A percentile compares a stretch with the other conserved stretches of the same genome.
phyloP scores from a whole-genome alignment of 2,797 vertebrate genomes.

The Coilia nasus region DNA sequence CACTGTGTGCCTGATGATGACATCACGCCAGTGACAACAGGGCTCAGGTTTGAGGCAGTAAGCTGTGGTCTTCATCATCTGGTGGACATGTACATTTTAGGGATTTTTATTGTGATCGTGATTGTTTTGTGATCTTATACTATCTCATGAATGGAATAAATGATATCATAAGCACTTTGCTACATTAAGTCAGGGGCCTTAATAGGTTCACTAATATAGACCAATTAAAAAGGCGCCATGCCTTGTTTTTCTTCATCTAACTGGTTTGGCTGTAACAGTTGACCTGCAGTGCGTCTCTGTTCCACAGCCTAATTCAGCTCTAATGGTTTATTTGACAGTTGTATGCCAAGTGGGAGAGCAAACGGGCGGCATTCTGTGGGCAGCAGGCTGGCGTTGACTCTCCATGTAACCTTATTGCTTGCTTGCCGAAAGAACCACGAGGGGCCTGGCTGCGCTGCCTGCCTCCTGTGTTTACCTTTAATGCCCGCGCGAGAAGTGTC shows the following conservation, averaged over 20 bases:
- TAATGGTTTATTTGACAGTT: conserved; percentile 60
- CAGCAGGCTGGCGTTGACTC: conserved; percentile 57
- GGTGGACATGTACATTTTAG: not conserved
- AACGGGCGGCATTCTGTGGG: conserved; percentile 68
- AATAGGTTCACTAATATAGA: not conserved
- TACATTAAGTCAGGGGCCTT: not conserved
- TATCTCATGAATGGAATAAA: not conserved
- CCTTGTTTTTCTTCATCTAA: not conserved
- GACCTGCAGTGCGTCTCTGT: not conserved
- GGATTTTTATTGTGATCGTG: not conserved
- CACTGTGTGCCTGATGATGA: not conserved
- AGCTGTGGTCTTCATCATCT: not conserved
- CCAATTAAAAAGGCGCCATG: not conserved
- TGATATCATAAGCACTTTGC: not conserved
- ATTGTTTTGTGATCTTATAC: not conserved
- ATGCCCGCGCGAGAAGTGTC: conserved; percentile 56
- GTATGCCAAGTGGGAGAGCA: conserved; percentile 67
- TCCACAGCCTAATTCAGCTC: conserved; percentile 45
- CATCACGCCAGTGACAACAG: not conserved
- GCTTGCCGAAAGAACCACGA: conserved; percentile 64
- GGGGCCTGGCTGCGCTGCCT: conserved; percentile 24
- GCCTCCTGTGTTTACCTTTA: conserved; percentile 68
- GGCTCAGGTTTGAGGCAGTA: not conserved
- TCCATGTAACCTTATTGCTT: conserved; percentile 57
- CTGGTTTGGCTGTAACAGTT: not conserved